Evolutionary conservation across 1,140 invertebrate species (phyloP).

Genomic region (Drosophila pseudoobscura): DNA sequence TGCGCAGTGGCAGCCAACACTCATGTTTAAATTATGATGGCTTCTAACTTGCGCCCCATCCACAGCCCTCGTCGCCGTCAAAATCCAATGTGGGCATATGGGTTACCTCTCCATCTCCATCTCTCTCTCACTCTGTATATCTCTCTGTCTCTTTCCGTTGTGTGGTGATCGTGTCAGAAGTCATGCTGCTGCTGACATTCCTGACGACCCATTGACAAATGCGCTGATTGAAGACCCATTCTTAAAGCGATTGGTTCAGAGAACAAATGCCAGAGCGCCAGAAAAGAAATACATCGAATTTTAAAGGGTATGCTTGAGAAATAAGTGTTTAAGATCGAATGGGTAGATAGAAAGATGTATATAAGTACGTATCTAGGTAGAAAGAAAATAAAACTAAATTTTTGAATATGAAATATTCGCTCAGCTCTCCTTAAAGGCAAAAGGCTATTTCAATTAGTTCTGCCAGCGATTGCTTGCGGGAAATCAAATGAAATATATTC

Average conservation of each 20-base stretch:
- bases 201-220: slow-evolving; percentile 56
- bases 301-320: slow-evolving; percentile 13
- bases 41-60: slow-evolving; percentile 71
- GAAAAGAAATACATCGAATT: slow-evolving; percentile 13
- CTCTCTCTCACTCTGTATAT: not conserved
- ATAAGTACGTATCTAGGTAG: too few relatives aligned
- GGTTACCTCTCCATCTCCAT: slow-evolving; percentile 4
- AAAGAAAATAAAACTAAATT: too few relatives aligned
- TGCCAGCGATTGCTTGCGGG: too few relatives aligned
- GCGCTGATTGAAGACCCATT: slow-evolving; percentile 36
- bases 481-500: too few relatives aligned
- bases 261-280: slow-evolving; percentile 18
- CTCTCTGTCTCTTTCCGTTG: not conserved
- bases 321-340: slow-evolving; percentile 1
- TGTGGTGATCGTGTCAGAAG: slow-evolving; percentile 44
- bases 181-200: slow-evolving; percentile 42
- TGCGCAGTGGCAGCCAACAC: slow-evolving; percentile 76
- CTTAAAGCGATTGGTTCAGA: slow-evolving; percentile 2
- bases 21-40: slow-evolving; percentile 82
- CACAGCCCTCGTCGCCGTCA: slow-evolving; percentile 9
- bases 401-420: too few relatives aligned
- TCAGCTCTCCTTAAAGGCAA: too few relatives aligned
- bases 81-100: slow-evolving; percentile 53
- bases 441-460: too few relatives aligned
- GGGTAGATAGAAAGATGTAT: not conserved